Evolutionary conservation across 2,888 invertebrate genomes (phyloP).

Genomic region (Morpho achilles): DNA sequence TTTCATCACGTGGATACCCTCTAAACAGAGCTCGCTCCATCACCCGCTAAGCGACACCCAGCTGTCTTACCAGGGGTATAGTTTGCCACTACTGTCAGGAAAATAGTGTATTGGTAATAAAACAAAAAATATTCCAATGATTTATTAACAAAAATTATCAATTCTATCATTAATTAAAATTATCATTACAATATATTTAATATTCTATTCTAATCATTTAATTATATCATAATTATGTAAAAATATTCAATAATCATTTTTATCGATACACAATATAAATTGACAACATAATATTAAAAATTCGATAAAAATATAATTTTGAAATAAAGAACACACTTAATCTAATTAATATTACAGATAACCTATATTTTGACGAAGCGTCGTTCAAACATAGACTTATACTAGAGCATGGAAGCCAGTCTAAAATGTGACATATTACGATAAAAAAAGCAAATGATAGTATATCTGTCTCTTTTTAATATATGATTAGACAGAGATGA

Average conservation of each 20-base stretch:
- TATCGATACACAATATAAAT: background rate
- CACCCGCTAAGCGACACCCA: too few species aligned
- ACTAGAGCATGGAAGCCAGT: too few species aligned
- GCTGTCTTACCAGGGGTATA: too few species aligned
- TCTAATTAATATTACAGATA: background rate
- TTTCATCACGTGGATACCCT: too few species aligned
- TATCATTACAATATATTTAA: slow-evolving; percentile 6
- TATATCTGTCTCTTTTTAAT: too few species aligned
- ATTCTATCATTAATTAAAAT: slow-evolving; percentile 29
- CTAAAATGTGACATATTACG: too few species aligned
- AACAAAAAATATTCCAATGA: slow-evolving; percentile 36
- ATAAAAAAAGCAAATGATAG: too few species aligned
- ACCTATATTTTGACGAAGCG: background rate
- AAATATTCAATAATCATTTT: slow-evolving; percentile 9
- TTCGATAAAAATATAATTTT: background rate
- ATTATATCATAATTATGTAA: slow-evolving; percentile 20
- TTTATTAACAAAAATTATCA: slow-evolving; percentile 46
- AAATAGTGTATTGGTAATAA: slow-evolving; percentile 21
- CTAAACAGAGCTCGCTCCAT: too few species aligned
- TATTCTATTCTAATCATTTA: background rate
- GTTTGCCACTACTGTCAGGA: too few species aligned
- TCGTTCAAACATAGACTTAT: too few species aligned
- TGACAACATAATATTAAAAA: background rate
- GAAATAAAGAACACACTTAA: background rate
- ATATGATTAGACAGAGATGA: too few species aligned